Evolutionary conservation across 2,888 invertebrate genomes (phyloP), one percentile per base, ranked within the genome.

Genomic region (Labia minor): DNA sequence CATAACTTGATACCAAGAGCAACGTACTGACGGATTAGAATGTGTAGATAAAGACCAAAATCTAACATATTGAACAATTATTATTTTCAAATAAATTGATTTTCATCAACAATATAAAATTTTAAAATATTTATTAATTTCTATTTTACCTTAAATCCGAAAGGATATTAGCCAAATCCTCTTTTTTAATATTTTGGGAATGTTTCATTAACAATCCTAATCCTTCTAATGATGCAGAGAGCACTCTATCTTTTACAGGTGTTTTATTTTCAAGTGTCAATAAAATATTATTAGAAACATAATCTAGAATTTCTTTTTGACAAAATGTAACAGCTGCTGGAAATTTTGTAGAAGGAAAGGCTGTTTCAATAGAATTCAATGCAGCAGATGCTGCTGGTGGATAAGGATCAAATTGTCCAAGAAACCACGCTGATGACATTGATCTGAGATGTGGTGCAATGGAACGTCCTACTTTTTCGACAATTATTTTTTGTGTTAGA

Each of bases 351-450:
- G 84, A 80, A 0, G 92, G 87, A 77, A 96, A 96, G 0, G 92
- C 89, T 68, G 82, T 82, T 85, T 87, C 77, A 70, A 77, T 77
- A 67, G 65, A 68, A 71, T 69, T 16, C 63, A 63, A 78, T 1
- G 92, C 92, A 68, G 86, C 84, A 71, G 84, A 83, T 4, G 91
- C 87, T 18, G 92, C 92, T 10, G 93, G 92, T 49, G 90, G 86
- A 78, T 92, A 90, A 11, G 87, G 86, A 77, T 96, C 95, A 79
- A 88, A 87, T 75, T 88, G 89, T 65, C 91, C 88, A 62, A 87
- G 83, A 73, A 95, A 85, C 95, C 95, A 95, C 1, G 87, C 33
- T 19, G 18, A 26, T 16, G 79, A 85, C 69, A 95, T 75, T 74
- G 84, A 85, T 73, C 88, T 88, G 66, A 96, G 80, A 75, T 86